Conservation (phyloP, 2,113 vertebrate species). For the Calyptomena viridis region DNA sequence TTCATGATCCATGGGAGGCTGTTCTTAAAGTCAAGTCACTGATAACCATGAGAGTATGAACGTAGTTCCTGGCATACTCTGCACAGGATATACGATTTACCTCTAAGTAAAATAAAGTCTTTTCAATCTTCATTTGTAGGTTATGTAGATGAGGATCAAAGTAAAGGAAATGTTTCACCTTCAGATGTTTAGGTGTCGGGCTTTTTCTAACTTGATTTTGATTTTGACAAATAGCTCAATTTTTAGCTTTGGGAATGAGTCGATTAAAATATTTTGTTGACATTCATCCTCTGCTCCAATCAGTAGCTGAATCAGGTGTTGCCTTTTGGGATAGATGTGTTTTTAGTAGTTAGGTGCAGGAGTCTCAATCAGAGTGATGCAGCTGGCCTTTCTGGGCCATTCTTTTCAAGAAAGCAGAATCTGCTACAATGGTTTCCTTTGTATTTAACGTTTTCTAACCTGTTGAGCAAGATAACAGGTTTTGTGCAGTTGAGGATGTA, state of each 20-base stretch:
- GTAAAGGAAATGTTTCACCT: neutral
- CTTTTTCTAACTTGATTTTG: neutral
- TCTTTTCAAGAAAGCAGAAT: neutral
- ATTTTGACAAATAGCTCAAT: neutral
- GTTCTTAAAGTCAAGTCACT: neutral
- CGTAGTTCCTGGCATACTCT: neutral
- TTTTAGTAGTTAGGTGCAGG: neutral
- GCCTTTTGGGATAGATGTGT: accelerated
- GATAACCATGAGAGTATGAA: neutral
- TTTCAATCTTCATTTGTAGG: neutral
- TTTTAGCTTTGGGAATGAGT: neutral
- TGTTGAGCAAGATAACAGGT: neutral
- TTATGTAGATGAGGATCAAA: neutral
- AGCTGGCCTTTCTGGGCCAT: neutral
- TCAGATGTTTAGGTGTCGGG: neutral
- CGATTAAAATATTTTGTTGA: neutral
- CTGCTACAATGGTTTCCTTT: neutral
- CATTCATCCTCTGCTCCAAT: neutral
- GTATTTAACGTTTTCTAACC: neutral
- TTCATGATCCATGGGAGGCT: neutral
- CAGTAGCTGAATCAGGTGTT: neutral
- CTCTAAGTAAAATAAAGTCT: neutral
- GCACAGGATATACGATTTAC: neutral
- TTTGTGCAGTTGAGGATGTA: neutral
- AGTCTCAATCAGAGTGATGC: neutral